phyloP scores from a whole-genome alignment of 2,113 vertebrate species.

The Anoura caudifer region DNA sequence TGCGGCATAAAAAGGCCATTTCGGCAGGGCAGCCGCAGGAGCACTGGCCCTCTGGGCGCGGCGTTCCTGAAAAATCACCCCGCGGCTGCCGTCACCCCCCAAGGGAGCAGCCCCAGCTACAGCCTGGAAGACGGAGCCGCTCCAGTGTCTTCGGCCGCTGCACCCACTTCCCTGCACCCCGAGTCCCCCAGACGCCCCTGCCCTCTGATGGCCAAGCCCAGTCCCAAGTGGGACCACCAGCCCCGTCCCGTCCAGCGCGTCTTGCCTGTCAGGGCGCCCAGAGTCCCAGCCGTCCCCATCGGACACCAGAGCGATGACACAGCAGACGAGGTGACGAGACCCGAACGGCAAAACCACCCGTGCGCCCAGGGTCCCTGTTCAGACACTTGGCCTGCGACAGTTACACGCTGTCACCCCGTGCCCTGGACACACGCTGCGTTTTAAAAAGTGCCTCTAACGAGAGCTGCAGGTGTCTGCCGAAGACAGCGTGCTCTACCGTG shows the following conservation, averaged over 20 bases:
- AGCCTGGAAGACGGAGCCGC: constrained; percentile 72
- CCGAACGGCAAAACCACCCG: constrained; percentile 65
- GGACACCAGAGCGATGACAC: constrained; percentile 25
- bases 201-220: neutral
- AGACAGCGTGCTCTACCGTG: constrained; percentile 81
- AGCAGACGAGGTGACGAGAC: constrained; percentile 27
- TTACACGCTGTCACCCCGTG: constrained; percentile 76
- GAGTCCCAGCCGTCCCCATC: neutral
- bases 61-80: constrained; percentile 84
- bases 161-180: neutral
- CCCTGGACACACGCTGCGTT: constrained; percentile 75
- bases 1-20: constrained; percentile 88
- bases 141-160: constrained; percentile 65
- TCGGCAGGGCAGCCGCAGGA: constrained; percentile 83
- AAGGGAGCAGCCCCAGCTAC: constrained; percentile 80
- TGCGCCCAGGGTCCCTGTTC: constrained; percentile 58
- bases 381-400: constrained; percentile 77
- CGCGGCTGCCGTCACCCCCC: constrained; percentile 75
- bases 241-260: neutral
- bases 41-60: constrained; percentile 74
- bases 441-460: constrained; percentile 81
- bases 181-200: neutral
- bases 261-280: neutral
- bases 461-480: constrained; percentile 80
- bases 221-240: too few species aligned